Base-by-base conservation (phyloP, 2,888 invertebrate genomes). In the Eurytoma adleriae region DNA sequence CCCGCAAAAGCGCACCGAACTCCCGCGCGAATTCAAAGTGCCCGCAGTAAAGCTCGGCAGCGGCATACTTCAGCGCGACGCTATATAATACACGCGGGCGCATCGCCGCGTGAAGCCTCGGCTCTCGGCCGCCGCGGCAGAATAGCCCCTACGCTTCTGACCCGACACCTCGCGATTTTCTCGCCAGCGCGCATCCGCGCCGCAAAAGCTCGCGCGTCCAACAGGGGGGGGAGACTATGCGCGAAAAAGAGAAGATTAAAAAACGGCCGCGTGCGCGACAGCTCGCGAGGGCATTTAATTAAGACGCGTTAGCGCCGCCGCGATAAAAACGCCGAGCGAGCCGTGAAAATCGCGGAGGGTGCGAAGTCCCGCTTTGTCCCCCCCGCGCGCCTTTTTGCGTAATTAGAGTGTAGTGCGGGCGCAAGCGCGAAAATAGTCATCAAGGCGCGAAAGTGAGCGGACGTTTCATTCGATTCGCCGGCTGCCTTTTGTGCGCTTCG, bases 211-310 rank as follows among this genome's bases (percentile, higher is more conserved):
- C 27, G 18, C 14, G 57, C 54, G 52, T 14, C 12, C 14, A 52
- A 52, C 2, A 30, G 7, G 52, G 3, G 2, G 7, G 7, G 12
- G 52, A 52, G 52, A 30, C 3, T 2, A 12, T 2, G 52, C 52
- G 52, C 52, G 16, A 7, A 2, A 52, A 7, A 12, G 52, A 10
- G 16, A 57, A 57, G n/a, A 27, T 14, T 27, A 68, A n/a, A 57
- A 50, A 70, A 48, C 10, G n/a, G 56, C 18, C 54, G 74, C 76
- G 80, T 69, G 83, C 82, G 78, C 84, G 81, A 83, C 82, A 83
- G 79, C 85, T 86, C 85, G 85, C 83, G 84, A 85, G 85, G 85
- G 85, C 86, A 85, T 87, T 86, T 87, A 87, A 87, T 87, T 87
- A 87, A 86, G 85, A 83, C 86, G 85, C 83, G 85, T 84, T 84